Conservation (phyloP, 2,888 invertebrate species). For the Antheraea yamamai region DNA sequence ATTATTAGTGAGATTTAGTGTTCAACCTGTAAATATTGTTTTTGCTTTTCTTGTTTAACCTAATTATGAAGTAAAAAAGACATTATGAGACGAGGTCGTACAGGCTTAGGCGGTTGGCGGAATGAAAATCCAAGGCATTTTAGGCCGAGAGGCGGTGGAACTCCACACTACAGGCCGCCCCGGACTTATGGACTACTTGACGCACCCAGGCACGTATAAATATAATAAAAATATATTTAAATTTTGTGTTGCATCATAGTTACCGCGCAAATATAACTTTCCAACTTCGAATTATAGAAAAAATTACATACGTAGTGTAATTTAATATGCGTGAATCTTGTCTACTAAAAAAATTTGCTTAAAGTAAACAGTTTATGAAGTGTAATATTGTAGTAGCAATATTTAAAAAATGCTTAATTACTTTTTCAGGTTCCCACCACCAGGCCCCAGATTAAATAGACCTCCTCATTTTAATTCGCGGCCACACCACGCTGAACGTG, state of each 20-base stretch:
- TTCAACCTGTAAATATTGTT: neutral
- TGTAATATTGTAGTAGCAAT: neutral
- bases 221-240: constrained; percentile 11
- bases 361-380: neutral
- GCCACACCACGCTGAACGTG: constrained; percentile 38
- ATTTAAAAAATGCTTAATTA: neutral
- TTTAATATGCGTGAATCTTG: neutral
- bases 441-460: constrained; percentile 46
- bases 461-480: constrained; percentile 41
- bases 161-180: constrained; percentile 58
- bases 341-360: neutral
- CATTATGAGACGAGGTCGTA: constrained; percentile 78
- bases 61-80: constrained; percentile 55
- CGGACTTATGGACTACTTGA: constrained; percentile 52
- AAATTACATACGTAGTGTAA: constrained; percentile 1
- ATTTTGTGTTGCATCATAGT: constrained; percentile 42
- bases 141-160: constrained; percentile 62
- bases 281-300: neutral
- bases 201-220: constrained; percentile 50
- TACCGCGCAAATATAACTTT: constrained; percentile 49
- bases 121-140: constrained; percentile 70
- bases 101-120: constrained; percentile 70
- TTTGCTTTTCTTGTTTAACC: constrained; percentile 28
- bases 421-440: constrained; percentile 61
- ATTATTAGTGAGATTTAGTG: neutral